These are phyloP conservation scores for Nephila pilipes DNA, from an alignment of 1,140 invertebrate species.

Conservation along the genomic window DNA sequence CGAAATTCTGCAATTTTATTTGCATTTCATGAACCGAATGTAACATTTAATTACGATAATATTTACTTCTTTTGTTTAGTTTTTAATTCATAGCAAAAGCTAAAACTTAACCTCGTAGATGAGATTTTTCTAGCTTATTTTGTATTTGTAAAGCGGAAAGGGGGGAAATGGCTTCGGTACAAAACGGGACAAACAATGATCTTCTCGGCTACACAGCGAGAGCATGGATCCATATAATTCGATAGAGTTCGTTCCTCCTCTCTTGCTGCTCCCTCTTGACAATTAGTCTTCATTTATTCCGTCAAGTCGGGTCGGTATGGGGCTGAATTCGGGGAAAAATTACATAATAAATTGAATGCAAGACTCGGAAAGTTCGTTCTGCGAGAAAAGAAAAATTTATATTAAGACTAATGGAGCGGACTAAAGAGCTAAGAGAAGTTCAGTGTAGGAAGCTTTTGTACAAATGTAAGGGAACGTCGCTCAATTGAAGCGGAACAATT, in stretches of 20 bases:
- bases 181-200: not conserved
- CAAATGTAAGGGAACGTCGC: not conserved
- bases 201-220: not conserved
- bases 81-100: no score
- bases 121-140: no score
- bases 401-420: conserved; percentile 54
- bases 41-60: no score
- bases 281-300: conserved; percentile 69
- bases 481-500: conserved; percentile 19
- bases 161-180: no score
- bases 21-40: no score
- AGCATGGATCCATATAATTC: conserved; percentile 20
- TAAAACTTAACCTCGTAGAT: no score
- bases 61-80: no score
- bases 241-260: not conserved
- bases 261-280: not conserved
- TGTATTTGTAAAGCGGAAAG: no score
- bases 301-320: conserved; percentile 15
- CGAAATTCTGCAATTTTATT: no score
- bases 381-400: conserved; percentile 25
- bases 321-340: conserved; percentile 32
- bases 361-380: conserved; percentile 4
- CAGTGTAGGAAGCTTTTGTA: conserved; percentile 9
- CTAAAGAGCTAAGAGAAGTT: conserved; percentile 41
- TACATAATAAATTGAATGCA: conserved; percentile 59